Conservation (phyloP, 2,797 vertebrate genomes). For the Adelosebastes latens region DNA sequence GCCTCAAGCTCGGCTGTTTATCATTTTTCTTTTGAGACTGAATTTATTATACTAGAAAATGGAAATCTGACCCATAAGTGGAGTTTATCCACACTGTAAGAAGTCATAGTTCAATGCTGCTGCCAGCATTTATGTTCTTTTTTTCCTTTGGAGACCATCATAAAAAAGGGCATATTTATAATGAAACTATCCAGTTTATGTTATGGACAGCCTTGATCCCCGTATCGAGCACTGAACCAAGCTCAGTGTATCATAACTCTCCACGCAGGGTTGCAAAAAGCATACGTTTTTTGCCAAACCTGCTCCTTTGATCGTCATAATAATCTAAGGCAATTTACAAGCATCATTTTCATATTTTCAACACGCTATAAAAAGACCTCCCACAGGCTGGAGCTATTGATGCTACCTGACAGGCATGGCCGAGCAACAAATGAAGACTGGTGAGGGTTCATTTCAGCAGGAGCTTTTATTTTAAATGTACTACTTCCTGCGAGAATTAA, state of each 20-base stretch:
- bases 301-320: not conserved
- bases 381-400: not conserved
- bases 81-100: not conserved
- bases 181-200: not conserved
- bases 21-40: not conserved
- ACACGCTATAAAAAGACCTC: not conserved
- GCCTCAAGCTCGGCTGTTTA: not conserved
- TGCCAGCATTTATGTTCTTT: not conserved
- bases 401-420: conserved; percentile 10
- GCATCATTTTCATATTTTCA: not conserved
- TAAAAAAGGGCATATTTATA: not conserved
- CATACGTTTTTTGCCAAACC: not conserved
- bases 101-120: not conserved
- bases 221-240: not conserved
- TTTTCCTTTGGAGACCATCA: not conserved
- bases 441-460: not conserved
- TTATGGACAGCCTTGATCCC: not conserved
- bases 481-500: conserved; percentile 20
- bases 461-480: conserved; percentile 24
- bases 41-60: not conserved
- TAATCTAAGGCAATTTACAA: not conserved
- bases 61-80: not conserved
- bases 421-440: not conserved
- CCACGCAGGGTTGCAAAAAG: not conserved
- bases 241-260: not conserved